phyloP scores from a whole-genome alignment of 2,888 invertebrate species.

The Lasioglossum oenotherae region DNA sequence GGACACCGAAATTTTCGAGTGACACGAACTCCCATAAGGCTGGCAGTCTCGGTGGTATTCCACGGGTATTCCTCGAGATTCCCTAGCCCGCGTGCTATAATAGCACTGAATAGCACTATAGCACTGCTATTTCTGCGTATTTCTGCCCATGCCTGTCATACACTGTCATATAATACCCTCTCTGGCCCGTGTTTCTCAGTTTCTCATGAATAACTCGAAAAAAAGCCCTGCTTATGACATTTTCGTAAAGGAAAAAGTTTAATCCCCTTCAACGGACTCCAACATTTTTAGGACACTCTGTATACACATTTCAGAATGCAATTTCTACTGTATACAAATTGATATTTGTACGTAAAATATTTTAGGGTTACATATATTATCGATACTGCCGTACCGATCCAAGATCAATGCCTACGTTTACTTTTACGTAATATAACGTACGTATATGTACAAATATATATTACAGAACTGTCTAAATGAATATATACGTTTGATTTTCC shows the following conservation, averaged over 20 bases:
- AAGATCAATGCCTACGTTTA: constrained; percentile 6
- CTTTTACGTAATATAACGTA: not conserved
- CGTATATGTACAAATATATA: not conserved
- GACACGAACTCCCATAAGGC: no score
- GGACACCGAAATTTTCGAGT: no score
- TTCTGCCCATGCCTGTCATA: no score
- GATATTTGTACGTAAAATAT: not conserved
- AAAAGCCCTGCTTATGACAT: not conserved
- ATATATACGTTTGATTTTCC: not conserved
- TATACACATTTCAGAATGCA: not conserved
- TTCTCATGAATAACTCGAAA: not conserved
- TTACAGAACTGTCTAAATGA: not conserved
- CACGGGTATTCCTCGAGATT: no score
- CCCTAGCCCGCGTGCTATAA: no score
- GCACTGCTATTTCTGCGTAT: no score
- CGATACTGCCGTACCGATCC: constrained; percentile 32
- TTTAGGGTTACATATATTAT: constrained; percentile 21
- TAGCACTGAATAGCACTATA: no score
- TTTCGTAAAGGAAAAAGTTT: not conserved
- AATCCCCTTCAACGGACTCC: no score
- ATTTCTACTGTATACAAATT: not conserved
- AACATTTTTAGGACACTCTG: not conserved
- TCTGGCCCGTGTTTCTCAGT: not conserved
- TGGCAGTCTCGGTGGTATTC: no score
- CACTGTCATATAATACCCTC: no score